Evolutionary conservation across 2,888 invertebrate species (phyloP), one percentile per base, ranked within the genome.

Genomic region (Lochmaea capreae): DNA sequence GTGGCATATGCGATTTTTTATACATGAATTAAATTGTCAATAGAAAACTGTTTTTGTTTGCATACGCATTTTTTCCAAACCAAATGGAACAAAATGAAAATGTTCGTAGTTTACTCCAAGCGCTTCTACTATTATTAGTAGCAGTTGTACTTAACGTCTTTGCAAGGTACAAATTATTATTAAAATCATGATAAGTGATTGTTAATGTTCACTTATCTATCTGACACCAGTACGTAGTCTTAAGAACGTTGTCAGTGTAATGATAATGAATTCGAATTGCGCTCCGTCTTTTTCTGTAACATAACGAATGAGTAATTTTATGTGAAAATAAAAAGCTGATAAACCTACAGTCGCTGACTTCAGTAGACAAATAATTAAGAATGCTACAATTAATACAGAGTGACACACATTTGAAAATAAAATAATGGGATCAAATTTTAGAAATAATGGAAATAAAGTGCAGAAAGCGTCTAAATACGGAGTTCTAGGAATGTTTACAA

Each of bases 151-250:
- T 75, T 72, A 72, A 63, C 67, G 52, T n/a, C 14, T 57, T 62
- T 59, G 58, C 58, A 52, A 66, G 67, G 72, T 63, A 75, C 70
- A 72, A 69, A 75, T 72, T 72, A 73, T 75, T 70, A 75, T 72
- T 72, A 72, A 72, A 72, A 75, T 75, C 68, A 18, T 58, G 63
- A 70, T 42, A 42, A 66, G 62, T 46, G 52, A 62, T 26, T 70
- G 62, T 63, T 65, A 68, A 73, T 65, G 73, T 67, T 65, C 33
- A 22, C 54, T 70, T 70, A 70, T 70, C 70, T 70, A 49, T 49
- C n/a, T n/a, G n/a, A 49, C 57, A 42, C 18, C 16, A 18, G 22
- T 61, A 52, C 43, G 39, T 39, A 54, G n/a, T n/a, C 42, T 57
- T 62, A 33, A 62, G 70, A 54, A 26, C 16, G 12, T 46, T 63